Conservation (phyloP, 1,140 invertebrate species). For the Apocrypta bakeri region DNA sequence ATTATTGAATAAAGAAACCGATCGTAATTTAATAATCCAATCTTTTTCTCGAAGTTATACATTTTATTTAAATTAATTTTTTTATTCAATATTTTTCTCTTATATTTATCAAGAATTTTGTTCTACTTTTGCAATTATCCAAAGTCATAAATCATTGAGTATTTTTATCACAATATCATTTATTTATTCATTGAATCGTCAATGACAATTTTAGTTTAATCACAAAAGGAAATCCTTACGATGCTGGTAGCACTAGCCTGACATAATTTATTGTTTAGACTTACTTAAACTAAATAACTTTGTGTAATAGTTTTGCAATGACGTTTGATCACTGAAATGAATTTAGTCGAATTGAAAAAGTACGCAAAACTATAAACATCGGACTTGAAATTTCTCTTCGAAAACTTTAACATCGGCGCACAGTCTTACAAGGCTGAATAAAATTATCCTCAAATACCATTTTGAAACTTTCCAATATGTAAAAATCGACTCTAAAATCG, state of each 20-base stretch:
- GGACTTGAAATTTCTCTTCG: background rate
- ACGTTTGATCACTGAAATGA: background rate
- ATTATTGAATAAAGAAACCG: no score
- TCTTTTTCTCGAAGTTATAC: background rate
- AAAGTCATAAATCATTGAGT: background rate
- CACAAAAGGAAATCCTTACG: background rate
- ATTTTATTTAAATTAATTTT: background rate
- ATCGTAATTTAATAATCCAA: background rate
- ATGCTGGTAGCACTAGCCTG: background rate
- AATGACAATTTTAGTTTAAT: background rate
- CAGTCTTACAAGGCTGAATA: background rate
- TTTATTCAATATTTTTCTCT: background rate
- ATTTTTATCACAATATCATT: background rate
- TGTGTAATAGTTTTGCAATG: background rate
- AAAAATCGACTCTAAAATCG: background rate
- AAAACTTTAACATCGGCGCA: background rate
- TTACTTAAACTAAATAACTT: background rate
- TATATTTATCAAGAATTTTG: background rate
- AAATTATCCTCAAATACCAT: background rate
- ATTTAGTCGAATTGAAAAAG: background rate
- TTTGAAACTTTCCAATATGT: constrained; percentile 2
- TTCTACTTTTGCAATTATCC: background rate
- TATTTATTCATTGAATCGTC: background rate
- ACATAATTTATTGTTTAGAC: background rate
- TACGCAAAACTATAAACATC: background rate